phyloP scores from a whole-genome alignment of 2,888 invertebrate genomes.

The Megastigmus dorsalis region DNA sequence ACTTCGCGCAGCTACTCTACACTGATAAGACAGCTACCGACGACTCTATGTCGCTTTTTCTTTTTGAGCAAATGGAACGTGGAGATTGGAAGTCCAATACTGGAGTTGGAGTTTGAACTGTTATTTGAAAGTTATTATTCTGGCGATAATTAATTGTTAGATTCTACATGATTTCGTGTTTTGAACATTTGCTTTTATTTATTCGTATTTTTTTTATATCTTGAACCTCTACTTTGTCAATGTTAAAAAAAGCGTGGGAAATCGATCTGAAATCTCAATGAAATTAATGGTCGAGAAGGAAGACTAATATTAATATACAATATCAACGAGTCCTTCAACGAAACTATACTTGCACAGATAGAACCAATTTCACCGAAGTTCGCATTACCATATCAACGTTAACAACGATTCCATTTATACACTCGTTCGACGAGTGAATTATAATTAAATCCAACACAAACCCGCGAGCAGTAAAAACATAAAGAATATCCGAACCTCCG shows the following conservation, averaged over 20 bases:
- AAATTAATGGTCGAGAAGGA: no score
- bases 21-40: background rate
- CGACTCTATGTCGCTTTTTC: background rate
- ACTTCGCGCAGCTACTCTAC: background rate
- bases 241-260: no score
- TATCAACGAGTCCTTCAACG: no score
- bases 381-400: conserved; percentile 26
- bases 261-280: no score
- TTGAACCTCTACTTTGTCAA: no score
- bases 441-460: conserved; percentile 27
- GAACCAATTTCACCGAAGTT: background rate
- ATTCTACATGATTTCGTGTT: no score
- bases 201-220: no score
- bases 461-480: background rate
- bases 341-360: no score
- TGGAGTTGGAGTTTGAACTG: background rate
- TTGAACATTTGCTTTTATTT: no score
- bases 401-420: background rate
- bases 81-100: background rate
- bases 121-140: background rate
- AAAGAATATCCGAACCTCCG: background rate
- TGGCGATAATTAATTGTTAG: no score
- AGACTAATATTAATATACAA: no score
- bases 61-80: background rate
- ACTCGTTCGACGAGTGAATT: conserved; percentile 8